These are phyloP conservation scores for Tenthredo distinguenda DNA, from an alignment of 2,888 invertebrate genomes.

Conservation along the genomic window DNA sequence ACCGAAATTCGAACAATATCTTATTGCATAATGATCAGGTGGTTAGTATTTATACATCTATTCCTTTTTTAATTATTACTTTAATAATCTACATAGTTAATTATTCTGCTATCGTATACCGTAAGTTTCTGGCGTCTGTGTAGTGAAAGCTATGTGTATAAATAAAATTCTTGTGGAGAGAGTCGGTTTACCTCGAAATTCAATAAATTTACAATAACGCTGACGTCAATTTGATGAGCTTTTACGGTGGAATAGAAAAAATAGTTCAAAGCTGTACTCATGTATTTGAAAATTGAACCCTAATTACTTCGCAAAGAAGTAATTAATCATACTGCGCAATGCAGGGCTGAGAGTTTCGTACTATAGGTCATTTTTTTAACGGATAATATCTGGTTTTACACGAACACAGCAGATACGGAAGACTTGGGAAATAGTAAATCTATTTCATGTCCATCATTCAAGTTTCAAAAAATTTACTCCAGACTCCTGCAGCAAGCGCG, in stretches of 20 bases:
- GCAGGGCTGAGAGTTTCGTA: too few species aligned
- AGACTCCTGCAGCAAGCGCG: background rate
- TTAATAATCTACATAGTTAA: background rate
- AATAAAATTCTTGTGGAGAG: background rate
- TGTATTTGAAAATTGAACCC: background rate
- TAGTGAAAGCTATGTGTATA: background rate
- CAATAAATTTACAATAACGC: background rate
- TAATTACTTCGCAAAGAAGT: background rate
- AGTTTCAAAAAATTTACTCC: background rate
- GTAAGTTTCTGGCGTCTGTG: background rate
- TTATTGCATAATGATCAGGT: background rate
- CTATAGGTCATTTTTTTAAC: background rate
- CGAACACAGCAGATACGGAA: too few species aligned
- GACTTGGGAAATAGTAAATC: background rate
- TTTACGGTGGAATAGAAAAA: background rate
- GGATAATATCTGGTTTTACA: background rate
- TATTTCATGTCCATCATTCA: background rate
- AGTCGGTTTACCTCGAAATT: background rate
- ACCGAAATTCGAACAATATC: slow-evolving; percentile 6
- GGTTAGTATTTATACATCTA: background rate
- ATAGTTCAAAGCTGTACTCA: background rate
- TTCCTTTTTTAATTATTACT: background rate
- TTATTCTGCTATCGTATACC: background rate
- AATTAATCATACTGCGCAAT: background rate
- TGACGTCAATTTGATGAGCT: background rate